Conservation (phyloP, 92 coral and sea anemone genomes). For the Porites evermanni region DNA sequence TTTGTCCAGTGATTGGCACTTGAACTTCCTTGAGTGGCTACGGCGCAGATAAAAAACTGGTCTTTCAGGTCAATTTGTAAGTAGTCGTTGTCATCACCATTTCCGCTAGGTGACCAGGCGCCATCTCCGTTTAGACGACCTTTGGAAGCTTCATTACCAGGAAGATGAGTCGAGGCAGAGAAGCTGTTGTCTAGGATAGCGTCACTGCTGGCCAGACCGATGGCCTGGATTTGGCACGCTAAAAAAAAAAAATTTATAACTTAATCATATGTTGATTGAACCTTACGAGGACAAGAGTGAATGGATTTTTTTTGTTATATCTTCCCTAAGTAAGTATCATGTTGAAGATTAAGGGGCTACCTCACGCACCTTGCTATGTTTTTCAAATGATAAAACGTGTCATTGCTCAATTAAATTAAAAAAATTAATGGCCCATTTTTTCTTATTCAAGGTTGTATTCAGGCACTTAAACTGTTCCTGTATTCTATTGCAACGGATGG, state of each 20-base stretch:
- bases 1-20: neutral
- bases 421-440: too few relatives aligned
- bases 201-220: constrained; percentile 19
- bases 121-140: constrained; percentile 10
- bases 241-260: neutral
- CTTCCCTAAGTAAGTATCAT: too few relatives aligned
- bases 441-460: too few relatives aligned
- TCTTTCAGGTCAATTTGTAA: constrained; percentile 25
- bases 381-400: too few relatives aligned
- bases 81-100: neutral
- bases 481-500: too few relatives aligned
- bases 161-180: neutral
- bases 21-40: constrained; percentile 36
- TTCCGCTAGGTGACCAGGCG: constrained; percentile 31
- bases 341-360: too few relatives aligned
- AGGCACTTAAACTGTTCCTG: too few relatives aligned
- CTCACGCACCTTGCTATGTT: too few relatives aligned
- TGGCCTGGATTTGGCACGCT: constrained; percentile 25
- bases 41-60: constrained; percentile 31
- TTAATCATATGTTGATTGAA: too few relatives aligned
- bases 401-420: too few relatives aligned
- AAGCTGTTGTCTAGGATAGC: neutral
- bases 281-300: too few relatives aligned
- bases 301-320: too few relatives aligned
- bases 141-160: neutral